A percentile compares a stretch with the other conserved stretches of the same genome.
Conservation (phyloP, 2,797 vertebrate genomes). For the Epinephelus malabaricus region DNA sequence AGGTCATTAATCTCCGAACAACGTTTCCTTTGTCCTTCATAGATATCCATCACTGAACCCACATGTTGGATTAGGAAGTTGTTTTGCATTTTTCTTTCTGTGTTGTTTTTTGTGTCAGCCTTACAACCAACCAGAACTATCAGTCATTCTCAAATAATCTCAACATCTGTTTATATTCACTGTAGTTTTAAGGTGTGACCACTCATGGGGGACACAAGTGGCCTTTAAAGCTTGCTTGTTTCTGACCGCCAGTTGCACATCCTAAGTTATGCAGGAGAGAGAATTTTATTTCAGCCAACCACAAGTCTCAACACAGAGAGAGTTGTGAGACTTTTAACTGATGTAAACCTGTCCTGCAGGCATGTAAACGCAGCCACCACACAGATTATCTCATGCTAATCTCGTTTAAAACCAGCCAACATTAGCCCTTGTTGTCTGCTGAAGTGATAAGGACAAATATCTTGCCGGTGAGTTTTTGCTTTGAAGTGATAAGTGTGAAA, state of each 20-base stretch:
- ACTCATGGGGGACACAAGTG: neutral
- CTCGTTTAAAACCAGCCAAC: neutral
- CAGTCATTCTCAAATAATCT: neutral
- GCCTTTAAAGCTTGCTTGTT: neutral
- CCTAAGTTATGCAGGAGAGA: neutral
- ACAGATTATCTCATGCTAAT: constrained; percentile 2
- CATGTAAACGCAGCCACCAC: neutral
- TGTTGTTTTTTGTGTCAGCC: neutral
- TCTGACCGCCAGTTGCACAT: neutral
- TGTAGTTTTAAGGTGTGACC: constrained; percentile 10
- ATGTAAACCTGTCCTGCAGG: neutral
- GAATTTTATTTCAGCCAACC: neutral
- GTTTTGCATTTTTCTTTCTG: neutral
- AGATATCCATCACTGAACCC: constrained; percentile 13
- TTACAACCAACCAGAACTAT: neutral
- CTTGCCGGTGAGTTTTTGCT: constrained; percentile 3
- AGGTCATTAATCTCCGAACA: constrained; percentile 4
- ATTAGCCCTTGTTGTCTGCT: neutral
- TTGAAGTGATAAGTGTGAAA: neutral
- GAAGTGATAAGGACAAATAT: neutral
- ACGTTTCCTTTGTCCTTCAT: neutral
- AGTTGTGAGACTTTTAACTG: neutral
- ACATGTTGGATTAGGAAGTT: neutral
- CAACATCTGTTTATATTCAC: neutral
- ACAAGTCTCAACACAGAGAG: neutral